phyloP scores from a whole-genome alignment of 2,113 vertebrate species.

The Strigops habroptila region DNA sequence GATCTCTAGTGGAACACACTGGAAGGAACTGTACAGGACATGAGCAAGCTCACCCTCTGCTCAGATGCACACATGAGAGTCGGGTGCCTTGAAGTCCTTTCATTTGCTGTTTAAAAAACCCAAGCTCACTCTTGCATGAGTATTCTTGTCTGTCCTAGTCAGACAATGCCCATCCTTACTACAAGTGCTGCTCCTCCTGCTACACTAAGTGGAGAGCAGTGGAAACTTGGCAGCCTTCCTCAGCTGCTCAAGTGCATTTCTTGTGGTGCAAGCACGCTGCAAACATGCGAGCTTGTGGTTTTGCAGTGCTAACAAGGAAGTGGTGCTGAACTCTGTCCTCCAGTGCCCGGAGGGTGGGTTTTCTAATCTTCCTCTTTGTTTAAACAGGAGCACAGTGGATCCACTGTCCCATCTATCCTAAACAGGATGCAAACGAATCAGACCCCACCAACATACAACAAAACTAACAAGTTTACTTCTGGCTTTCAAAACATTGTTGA shows the following conservation, averaged over 20 bases:
- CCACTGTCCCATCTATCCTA: slow-evolving; percentile 95
- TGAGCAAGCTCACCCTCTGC: not conserved
- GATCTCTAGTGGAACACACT: not conserved
- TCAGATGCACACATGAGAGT: not conserved
- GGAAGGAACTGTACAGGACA: not conserved
- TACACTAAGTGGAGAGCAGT: not conserved
- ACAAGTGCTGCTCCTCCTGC: not conserved
- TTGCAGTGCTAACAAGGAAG: not conserved
- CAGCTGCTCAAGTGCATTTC: not conserved
- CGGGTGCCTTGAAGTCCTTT: not conserved
- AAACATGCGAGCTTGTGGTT: not conserved
- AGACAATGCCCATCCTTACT: not conserved
- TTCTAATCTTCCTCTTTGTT: not conserved
- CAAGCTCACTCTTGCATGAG: not conserved
- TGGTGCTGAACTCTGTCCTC: not conserved
- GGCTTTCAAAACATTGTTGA: slow-evolving; percentile 98
- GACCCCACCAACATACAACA: slow-evolving; percentile 95
- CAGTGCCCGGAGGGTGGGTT: not conserved
- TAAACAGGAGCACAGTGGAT: slow-evolving; percentile 92
- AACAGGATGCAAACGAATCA: slow-evolving; percentile 97
- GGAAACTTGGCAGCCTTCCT: not conserved
- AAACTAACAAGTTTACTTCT: slow-evolving; percentile 96
- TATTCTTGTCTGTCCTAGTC: not conserved
- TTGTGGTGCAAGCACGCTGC: not conserved
- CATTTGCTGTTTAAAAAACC: not conserved